A percentile compares a stretch with the other conserved stretches of the same genome.
phyloP scores from a whole-genome alignment of 2,113 vertebrate species.

The Columba livia region DNA sequence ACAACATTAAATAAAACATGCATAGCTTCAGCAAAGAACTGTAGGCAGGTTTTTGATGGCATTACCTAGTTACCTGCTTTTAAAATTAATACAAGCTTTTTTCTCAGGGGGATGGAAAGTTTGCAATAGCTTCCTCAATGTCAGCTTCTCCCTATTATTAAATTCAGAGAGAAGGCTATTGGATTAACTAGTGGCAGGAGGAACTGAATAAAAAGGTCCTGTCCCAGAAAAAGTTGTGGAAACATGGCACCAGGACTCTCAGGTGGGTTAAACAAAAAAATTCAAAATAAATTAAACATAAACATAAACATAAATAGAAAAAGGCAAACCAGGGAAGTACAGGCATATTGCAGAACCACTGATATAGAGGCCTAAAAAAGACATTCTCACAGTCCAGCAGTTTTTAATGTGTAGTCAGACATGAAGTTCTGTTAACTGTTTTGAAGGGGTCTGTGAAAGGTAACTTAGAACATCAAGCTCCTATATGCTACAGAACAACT shows the following conservation, averaged over 20 bases:
- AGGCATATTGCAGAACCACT: background rate
- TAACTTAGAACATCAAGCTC: background rate
- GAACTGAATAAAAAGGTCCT: background rate
- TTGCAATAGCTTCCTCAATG: background rate
- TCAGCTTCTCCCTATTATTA: background rate
- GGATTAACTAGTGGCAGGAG: background rate
- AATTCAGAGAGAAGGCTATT: background rate
- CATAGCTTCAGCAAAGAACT: background rate
- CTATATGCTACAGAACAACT: background rate
- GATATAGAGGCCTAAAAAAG: background rate
- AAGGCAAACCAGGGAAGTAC: background rate
- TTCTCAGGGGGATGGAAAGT: background rate
- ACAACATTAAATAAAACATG: background rate
- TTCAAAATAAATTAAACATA: background rate
- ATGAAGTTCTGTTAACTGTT: background rate
- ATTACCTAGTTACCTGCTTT: background rate
- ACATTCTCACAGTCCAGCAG: background rate
- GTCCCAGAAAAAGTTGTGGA: background rate
- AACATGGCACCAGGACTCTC: fast-evolving
- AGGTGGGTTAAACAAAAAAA: background rate
- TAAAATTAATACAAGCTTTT: background rate
- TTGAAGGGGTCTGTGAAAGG: background rate
- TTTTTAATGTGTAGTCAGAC: background rate
- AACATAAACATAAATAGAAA: too few relatives aligned
- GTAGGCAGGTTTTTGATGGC: background rate